Base-by-base conservation (phyloP, 2,797 vertebrate genomes). In the Enteromius treurensis region DNA sequence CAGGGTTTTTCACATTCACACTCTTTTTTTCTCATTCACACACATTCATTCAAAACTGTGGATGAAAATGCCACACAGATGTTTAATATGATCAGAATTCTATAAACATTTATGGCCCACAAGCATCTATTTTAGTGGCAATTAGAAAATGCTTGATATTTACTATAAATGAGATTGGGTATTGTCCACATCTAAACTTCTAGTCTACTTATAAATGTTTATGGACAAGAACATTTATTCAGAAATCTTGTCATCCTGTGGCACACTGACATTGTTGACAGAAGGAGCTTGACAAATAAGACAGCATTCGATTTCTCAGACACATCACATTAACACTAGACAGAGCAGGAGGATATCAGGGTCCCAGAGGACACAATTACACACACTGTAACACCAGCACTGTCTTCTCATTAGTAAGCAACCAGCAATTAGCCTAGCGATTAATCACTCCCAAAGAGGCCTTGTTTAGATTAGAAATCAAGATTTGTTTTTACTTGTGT, bases 301-400 rank as follows among this genome's bases (percentile, higher is more conserved):
- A 67, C 77, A 53, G 37, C n/a, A 77, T 69, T 77, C 15, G 58
- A 84, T 80, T 80, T 76, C 37, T 76, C 26, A 75, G n/a, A 64
- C 47, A 80, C 51, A 75, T 45, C 49, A 79, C 45, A 34, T 65
- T 65, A 53, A 55, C 69, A 45, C 47, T 68, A 68, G 69, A 79
- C 42, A 67, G 14, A 29, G 34, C 37, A 75, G 26, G 60, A 80
- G 34, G 49, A 60, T 84, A 47, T 68, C 29, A 6, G 64, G 49
- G 78, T 80, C 83, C 70, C 83, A 13, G 14, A 37, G 77, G 83
- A 76, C 62, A 80, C 70, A 84, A 76, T 84, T 84, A 82, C 51
- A 47, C 47, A 83, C 70, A 80, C 85, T 69, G 69, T 83, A 40
- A 80, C 6, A 58, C 71, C 58, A 49, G 62, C 23, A 60, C 58